phyloP scores from a whole-genome alignment of 2,888 invertebrate genomes.

The Myathropa florea region DNA sequence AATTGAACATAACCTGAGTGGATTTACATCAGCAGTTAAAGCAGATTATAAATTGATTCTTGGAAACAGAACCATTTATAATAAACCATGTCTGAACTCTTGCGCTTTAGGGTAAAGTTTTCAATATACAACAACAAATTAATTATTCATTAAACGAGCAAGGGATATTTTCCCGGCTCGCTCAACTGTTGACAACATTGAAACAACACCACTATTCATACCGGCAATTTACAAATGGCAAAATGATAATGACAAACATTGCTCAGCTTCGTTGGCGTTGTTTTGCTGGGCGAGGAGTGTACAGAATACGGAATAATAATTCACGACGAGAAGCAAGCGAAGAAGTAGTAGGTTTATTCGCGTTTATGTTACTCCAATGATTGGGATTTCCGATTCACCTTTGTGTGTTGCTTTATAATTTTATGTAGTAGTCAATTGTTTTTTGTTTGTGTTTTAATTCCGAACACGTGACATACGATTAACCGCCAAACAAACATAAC shows the following conservation, averaged over 20 bases:
- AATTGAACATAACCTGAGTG: no score
- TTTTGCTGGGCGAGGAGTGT: neutral
- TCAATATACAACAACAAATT: slow-evolving; percentile 48
- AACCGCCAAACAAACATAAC: slow-evolving; percentile 34
- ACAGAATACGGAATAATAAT: slow-evolving; percentile 11
- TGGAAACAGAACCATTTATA: slow-evolving; percentile 11
- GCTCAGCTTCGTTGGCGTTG: neutral
- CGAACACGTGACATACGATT: slow-evolving; percentile 33
- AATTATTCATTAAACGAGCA: slow-evolving; percentile 45
- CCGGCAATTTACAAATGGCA: slow-evolving; percentile 12
- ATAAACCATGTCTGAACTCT: neutral
- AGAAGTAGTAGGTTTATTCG: slow-evolving; percentile 27
- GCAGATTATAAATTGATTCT: no score
- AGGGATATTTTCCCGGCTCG: slow-evolving; percentile 27
- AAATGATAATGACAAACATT: neutral
- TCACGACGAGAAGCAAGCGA: slow-evolving; percentile 12
- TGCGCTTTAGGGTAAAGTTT: slow-evolving; percentile 30
- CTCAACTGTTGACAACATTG: neutral
- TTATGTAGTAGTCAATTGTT: neutral
- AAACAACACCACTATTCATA: slow-evolving; percentile 6
- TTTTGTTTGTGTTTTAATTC: slow-evolving; percentile 26
- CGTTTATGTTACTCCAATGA: slow-evolving; percentile 30
- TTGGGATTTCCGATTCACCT: slow-evolving; percentile 51
- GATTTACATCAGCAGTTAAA: no score
- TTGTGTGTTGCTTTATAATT: slow-evolving; percentile 7